Evolutionary conservation across 2,888 invertebrate species (phyloP), one percentile per base, ranked within the genome.

Genomic region (Zelleria hepariella): DNA sequence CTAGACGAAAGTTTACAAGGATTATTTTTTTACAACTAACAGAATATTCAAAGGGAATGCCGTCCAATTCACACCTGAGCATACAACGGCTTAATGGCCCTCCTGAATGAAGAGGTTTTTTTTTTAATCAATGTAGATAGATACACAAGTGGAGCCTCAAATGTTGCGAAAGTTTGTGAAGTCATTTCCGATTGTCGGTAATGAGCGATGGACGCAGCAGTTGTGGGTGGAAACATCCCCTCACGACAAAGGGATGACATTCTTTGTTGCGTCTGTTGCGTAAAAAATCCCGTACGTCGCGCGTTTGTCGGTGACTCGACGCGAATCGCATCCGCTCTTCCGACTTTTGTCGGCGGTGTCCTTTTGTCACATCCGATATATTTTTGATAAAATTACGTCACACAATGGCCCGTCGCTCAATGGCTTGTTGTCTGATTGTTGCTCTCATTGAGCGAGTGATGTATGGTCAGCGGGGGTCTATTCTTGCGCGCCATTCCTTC

Each of bases 201-300:
- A 85, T 86, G 86, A 86, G 68, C 80, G 86, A 86, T 86, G 86
- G 82, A 75, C 67, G 21, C 68, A 72, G 71, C 73, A 80, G 79
- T 82, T 86, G 88, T 89, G 88, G 88, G 89, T 87, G 89, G 88
- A 88, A 86, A 89, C 89, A 88, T 89, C 88, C 87, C 83, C 76
- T 78, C 67, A 69, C 75, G 74, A 83, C 82, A 80, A 80, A 75
- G 72, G 73, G 72, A 70, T 20, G 32, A 51, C 66, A 66, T 67
- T 70, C 73, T 74, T 79, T 80, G 78, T 73, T 67, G 66, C 70
- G 66, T 66, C 65, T 66, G 74, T 84, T 83, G 85, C 84, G 82
- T 85, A 86, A 86, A 86, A 86, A 76, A 73, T 68, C 32, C 15
- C 67, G 65, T 48, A 70, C 71, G 69, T 69, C 66, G 66, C 72